phyloP scores from a whole-genome alignment of 64 coral and sea anemone genomes.

The Montipora foliosa region DNA sequence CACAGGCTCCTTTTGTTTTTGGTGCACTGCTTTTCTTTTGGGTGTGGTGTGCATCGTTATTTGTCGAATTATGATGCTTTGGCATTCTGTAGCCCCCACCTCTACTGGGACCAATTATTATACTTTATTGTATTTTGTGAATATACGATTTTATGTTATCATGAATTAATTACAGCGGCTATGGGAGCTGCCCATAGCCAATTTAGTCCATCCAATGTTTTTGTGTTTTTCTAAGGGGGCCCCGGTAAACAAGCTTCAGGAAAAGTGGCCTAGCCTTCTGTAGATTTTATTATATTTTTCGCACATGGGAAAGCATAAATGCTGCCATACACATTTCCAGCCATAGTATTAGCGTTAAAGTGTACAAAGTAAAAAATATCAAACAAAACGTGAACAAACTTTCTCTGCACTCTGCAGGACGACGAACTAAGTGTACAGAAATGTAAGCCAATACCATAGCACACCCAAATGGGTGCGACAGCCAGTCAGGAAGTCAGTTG shows the following conservation, averaged over 20 bases:
- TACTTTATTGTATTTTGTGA: background rate
- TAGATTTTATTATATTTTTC: too few relatives aligned
- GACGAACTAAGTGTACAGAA: too few relatives aligned
- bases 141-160: background rate
- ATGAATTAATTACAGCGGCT: background rate
- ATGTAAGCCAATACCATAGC: too few relatives aligned
- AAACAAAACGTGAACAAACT: too few relatives aligned
- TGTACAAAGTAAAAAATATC: too few relatives aligned
- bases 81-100: background rate
- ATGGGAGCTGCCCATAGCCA: background rate
- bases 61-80: background rate
- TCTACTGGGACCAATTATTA: background rate
- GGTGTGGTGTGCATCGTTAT: conserved; percentile 8
- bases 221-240: background rate
- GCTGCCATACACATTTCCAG: too few relatives aligned
- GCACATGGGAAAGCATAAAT: too few relatives aligned
- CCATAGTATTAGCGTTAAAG: too few relatives aligned
- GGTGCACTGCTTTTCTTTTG: background rate
- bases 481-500: too few relatives aligned
- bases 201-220: background rate
- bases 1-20: background rate
- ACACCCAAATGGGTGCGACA: too few relatives aligned
- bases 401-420: too few relatives aligned
- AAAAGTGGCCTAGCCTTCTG: conserved; percentile 5
- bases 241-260: background rate